These are phyloP conservation scores for Ypsolopha scabrella DNA, from an alignment of 2,888 invertebrate species.

Conservation along the genomic window DNA sequence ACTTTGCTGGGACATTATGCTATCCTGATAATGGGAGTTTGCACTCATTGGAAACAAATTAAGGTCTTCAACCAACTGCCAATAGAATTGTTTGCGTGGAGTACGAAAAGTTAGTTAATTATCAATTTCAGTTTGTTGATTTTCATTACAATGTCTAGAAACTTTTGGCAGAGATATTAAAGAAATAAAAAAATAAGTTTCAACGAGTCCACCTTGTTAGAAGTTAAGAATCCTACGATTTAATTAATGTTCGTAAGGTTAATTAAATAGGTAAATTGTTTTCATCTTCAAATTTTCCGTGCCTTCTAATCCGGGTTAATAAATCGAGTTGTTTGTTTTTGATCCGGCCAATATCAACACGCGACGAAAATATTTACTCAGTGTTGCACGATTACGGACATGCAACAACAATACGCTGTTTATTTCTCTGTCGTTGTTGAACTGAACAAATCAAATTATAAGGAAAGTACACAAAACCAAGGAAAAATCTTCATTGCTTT, in stretches of 20 bases:
- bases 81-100: not conserved
- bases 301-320: not conserved
- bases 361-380: conserved; percentile 49
- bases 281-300: not conserved
- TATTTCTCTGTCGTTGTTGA: too few species aligned
- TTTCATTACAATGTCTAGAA: too few species aligned
- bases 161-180: too few species aligned
- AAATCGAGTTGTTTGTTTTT: conserved; percentile 5
- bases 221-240: too few species aligned
- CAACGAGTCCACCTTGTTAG: not conserved
- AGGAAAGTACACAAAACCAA: too few species aligned
- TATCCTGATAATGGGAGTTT: conserved; percentile 13
- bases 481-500: too few species aligned
- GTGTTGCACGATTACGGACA: conserved; percentile 34
- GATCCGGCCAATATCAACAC: conserved; percentile 19
- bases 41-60: not conserved
- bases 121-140: not conserved
- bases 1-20: conserved; percentile 9
- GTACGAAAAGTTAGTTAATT: not conserved
- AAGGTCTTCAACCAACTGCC: not conserved
- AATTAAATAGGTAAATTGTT: too few species aligned
- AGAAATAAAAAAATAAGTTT: not conserved
- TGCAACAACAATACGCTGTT: conserved; percentile 22
- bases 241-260: too few species aligned
- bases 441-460: too few species aligned